Evolutionary conservation across 2,888 invertebrate genomes (phyloP).

Genomic region (Eledona agricola): DNA sequence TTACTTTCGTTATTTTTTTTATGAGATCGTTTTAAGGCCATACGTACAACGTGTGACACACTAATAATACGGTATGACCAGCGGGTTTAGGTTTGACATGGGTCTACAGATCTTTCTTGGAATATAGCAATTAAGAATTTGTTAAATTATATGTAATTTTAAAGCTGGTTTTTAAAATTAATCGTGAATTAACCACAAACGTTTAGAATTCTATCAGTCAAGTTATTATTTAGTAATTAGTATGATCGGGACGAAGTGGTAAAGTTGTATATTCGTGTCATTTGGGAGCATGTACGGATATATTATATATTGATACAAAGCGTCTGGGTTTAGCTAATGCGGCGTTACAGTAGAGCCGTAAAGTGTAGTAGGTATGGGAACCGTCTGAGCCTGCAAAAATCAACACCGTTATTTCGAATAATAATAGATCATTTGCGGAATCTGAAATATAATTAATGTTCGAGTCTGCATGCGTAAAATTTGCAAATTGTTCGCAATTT

Average conservation of each 20-base stretch:
- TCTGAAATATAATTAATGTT: conserved; percentile 55
- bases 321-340: too few species aligned
- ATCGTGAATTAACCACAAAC: conserved; percentile 54
- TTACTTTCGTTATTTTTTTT: conserved; percentile 24
- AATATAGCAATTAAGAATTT: conserved; percentile 59
- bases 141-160: conserved; percentile 59
- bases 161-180: conserved; percentile 49
- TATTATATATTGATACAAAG: too few species aligned
- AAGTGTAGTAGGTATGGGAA: conserved; percentile 48
- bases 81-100: conserved; percentile 56
- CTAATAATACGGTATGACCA: conserved; percentile 56
- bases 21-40: conserved; percentile 28
- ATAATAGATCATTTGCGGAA: conserved; percentile 56
- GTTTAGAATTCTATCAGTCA: conserved; percentile 35
- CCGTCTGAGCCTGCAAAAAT: conserved; percentile 50
- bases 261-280: conserved; percentile 25
- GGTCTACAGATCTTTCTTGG: conserved; percentile 56
- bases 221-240: conserved; percentile 35
- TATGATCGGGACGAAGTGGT: conserved; percentile 32
- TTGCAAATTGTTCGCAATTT: conserved; percentile 57
- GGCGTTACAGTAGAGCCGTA: too few species aligned
- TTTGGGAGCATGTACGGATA: too few species aligned
- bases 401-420: conserved; percentile 55
- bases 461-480: conserved; percentile 55
- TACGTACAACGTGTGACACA: conserved; percentile 55